phyloP scores from a whole-genome alignment of 2,888 invertebrate genomes.

The Lepidochrysops patricia region DNA sequence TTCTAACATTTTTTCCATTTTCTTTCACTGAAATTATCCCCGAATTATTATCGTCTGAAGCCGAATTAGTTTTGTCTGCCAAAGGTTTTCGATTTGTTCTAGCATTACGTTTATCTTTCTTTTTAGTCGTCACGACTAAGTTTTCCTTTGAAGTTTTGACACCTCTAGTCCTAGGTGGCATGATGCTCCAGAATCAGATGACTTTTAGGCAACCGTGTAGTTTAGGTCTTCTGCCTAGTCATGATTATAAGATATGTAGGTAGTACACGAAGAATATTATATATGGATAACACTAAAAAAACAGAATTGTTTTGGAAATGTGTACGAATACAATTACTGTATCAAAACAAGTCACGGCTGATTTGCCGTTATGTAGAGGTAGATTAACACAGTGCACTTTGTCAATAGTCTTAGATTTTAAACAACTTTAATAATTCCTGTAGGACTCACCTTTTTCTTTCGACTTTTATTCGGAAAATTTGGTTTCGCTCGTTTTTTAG shows the following conservation, averaged over 20 bases:
- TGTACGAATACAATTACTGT: neutral
- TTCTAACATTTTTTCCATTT: conserved; percentile 23
- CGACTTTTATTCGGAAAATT: too few relatives aligned
- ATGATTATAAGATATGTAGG: neutral
- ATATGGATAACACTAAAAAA: neutral
- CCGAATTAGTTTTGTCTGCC: conserved; percentile 60
- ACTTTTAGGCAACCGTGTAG: neutral
- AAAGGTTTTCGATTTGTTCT: conserved; percentile 37
- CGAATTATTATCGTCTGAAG: conserved; percentile 52
- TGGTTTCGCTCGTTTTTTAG: too few relatives aligned
- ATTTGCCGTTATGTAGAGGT: too few relatives aligned
- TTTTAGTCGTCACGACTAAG: conserved; percentile 29
- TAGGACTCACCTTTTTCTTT: too few relatives aligned
- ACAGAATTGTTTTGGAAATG: too few relatives aligned
- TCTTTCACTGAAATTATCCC: conserved; percentile 28
- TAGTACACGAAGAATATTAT: neutral
- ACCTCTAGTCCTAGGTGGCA: conserved; percentile 54
- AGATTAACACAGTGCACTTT: too few relatives aligned
- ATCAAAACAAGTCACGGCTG: neutral
- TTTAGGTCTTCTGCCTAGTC: neutral
- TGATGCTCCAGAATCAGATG: conserved; percentile 32
- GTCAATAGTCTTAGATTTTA: too few relatives aligned
- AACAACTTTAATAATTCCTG: too few relatives aligned
- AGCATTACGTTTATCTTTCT: neutral
- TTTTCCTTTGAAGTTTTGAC: conserved; percentile 52